phyloP scores from a whole-genome alignment of 2,113 vertebrate species.

The Paramormyrops kingsleyae region DNA sequence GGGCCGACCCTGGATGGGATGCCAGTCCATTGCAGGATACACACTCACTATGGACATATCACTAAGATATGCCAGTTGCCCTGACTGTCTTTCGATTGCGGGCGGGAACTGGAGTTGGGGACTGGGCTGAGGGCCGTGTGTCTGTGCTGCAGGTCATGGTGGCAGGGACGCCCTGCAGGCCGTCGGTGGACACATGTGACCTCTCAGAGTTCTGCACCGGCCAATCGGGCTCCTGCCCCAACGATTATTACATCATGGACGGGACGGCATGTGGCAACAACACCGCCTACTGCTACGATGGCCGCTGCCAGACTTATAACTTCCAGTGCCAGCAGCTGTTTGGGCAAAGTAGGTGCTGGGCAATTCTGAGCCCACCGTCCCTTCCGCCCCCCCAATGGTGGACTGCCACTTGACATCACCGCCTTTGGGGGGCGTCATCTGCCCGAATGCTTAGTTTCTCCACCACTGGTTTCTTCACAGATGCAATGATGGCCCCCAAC shows the following conservation, averaged over 20 bases:
- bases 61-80: neutral
- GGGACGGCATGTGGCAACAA: conserved; percentile 60
- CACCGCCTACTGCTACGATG: conserved; percentile 73
- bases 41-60: neutral
- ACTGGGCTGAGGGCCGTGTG: neutral
- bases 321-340: conserved; percentile 72
- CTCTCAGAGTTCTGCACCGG: conserved; percentile 79
- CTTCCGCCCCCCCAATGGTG: neutral
- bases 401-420: neutral
- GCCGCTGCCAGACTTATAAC: conserved; percentile 74
- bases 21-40: neutral
- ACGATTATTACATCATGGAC: conserved; percentile 70
- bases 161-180: conserved; percentile 64
- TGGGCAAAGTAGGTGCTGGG: conserved; percentile 25
- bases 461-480: conserved; percentile 42
- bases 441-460: neutral
- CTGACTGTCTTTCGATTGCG: neutral
- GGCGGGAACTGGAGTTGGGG: neutral
- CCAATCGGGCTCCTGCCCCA: conserved; percentile 58
- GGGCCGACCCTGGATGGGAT: neutral
- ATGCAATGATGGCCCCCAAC: conserved; percentile 64
- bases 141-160: conserved; percentile 61
- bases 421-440: neutral
- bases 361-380: neutral
- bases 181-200: conserved; percentile 60